Base-by-base conservation (phyloP, 2,888 invertebrate genomes). In the Phasia obesa region DNA sequence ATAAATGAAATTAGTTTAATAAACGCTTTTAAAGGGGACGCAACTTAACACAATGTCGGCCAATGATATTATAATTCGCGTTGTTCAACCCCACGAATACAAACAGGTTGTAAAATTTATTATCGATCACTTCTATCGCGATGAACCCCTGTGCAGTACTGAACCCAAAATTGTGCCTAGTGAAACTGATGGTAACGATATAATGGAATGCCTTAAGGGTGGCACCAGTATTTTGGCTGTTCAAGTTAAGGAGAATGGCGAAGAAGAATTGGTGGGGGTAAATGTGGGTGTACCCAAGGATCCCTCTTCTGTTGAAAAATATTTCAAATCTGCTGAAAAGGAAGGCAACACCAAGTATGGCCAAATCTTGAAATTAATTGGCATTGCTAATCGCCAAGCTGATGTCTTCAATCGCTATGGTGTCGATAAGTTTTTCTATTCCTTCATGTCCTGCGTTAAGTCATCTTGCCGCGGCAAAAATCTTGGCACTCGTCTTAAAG, bases 321-420 rank as follows among this genome's bases (percentile, higher is more conserved):
- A 77, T 17, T 78, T 77, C 0, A 4, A 44, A 47, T 0, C 21
- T 0, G 73, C 77, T 13, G 62, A 62, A 62, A 31, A 59, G 2
- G 62, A 67, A 11, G 73, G 69, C n/a, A 51, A 82, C 15, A 82
- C 64, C 0, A 78, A 78, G 27, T 78, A 78, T 53, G 82, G 75
- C 0, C 74, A 60, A 62, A 70, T 78, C 19, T 11, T 83, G 11
- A 51, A 65, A 53, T 25, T 82, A n/a, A 60, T 83, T 31, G 82
- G 70, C 5, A 11, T 51, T 19, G 57, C 53, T 27, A 70, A 31
- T 44, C 69, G 64, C 0, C 25, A 83, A 25, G 82, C 75, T 0
- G 75, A 78, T 53, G 25, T 75, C 11, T 83, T 74, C 15, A 78
- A 75, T 25, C 78, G 78, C 47, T 83, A 78, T 59, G 65, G 65